Evolutionary conservation across 2,797 vertebrate genomes (phyloP).

Genomic region (Tapera naevia): DNA sequence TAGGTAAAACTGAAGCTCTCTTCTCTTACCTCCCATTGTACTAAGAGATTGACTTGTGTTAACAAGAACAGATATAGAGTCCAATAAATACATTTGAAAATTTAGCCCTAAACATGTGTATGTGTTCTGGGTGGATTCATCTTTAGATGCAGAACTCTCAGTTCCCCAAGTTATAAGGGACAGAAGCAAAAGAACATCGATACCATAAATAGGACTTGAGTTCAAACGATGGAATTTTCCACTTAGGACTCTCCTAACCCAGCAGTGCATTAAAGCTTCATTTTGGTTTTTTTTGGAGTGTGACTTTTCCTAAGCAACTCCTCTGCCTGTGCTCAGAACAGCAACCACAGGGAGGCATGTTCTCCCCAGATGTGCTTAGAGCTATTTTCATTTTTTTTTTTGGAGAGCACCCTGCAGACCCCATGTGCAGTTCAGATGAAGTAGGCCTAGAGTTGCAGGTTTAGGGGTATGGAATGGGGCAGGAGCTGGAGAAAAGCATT

Average conservation of each 20-base stretch:
- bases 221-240: background rate
- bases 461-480: background rate
- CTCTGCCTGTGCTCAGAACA: background rate
- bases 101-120: background rate
- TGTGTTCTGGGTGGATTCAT: background rate
- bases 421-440: background rate
- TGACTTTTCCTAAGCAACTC: background rate
- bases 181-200: background rate
- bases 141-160: background rate
- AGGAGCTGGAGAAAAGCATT: background rate
- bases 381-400: background rate
- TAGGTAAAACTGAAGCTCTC: background rate
- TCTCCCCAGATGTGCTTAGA: background rate
- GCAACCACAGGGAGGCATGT: background rate
- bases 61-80: background rate
- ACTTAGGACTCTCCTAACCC: background rate
- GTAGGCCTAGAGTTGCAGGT: background rate
- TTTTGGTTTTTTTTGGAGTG: background rate
- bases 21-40: background rate
- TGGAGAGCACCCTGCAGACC: background rate
- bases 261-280: background rate
- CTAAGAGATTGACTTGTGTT: background rate
- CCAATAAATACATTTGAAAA: background rate
- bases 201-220: background rate
- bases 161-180: background rate